Evolutionary conservation across 2,113 vertebrate genomes (phyloP).

Genomic region (Orcinus orca): DNA sequence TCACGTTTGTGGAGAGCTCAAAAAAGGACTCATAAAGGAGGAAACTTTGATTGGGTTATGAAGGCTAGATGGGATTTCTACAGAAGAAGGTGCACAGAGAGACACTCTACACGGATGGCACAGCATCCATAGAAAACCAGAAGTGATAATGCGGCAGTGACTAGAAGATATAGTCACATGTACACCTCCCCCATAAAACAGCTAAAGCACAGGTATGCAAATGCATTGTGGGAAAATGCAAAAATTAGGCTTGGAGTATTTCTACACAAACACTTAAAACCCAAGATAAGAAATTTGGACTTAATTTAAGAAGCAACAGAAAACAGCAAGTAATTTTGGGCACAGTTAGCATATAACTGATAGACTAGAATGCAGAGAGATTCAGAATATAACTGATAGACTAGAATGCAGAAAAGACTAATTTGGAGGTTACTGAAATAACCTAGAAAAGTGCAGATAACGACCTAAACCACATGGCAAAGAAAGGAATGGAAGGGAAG

Average conservation of each 20-base stretch:
- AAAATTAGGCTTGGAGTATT: background rate
- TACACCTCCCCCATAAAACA: background rate
- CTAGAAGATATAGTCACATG: background rate
- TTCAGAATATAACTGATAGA: background rate
- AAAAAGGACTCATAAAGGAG: background rate
- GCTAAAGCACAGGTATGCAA: background rate
- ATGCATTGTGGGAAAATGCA: background rate
- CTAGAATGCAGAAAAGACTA: background rate
- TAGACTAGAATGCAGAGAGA: background rate
- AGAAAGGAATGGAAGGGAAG: background rate
- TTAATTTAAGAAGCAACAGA: background rate
- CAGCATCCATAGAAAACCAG: background rate
- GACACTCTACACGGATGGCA: background rate
- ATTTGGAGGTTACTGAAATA: background rate
- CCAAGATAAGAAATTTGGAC: background rate
- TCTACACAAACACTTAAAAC: background rate
- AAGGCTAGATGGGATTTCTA: background rate
- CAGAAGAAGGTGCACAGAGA: background rate
- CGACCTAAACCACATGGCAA: background rate
- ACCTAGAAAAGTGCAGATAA: background rate
- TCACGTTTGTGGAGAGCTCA: background rate
- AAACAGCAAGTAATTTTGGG: background rate
- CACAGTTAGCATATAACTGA: background rate
- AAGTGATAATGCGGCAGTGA: background rate
- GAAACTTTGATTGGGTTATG: background rate